These are phyloP conservation scores for Scaptomyza montana DNA, from an alignment of 1,140 invertebrate species.

Conservation along the genomic window DNA sequence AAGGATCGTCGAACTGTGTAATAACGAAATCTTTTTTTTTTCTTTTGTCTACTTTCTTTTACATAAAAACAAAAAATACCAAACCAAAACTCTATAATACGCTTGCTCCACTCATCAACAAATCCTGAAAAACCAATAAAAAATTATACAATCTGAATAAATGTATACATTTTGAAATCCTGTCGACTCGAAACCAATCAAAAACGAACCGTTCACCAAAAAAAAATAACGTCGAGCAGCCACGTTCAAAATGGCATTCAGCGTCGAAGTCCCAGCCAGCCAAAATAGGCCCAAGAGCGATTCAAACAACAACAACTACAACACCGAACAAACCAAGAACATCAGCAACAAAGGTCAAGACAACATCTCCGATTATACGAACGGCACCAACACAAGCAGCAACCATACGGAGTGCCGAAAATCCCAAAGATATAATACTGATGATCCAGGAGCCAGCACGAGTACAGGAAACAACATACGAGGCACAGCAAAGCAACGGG, in stretches of 20 bases:
- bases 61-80: slow-evolving; percentile 65
- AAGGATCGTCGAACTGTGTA: slow-evolving; percentile 76
- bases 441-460: slow-evolving; percentile 82
- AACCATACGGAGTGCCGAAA: slow-evolving; percentile 69
- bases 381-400: slow-evolving; percentile 44
- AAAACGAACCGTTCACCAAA: slow-evolving; percentile 44
- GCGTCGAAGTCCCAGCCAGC: slow-evolving; percentile 70
- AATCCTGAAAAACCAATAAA: slow-evolving; percentile 50
- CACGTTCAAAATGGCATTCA: slow-evolving; percentile 83
- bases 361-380: slow-evolving; percentile 28
- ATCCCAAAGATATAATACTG: slow-evolving; percentile 80
- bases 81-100: slow-evolving; percentile 74
- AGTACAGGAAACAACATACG: slow-evolving; percentile 61
- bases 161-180: slow-evolving; percentile 54
- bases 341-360: slow-evolving; percentile 24
- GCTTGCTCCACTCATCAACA: slow-evolving; percentile 76
- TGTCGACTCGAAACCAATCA: slow-evolving; percentile 59
- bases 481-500: slow-evolving; percentile 18
- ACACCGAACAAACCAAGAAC: slow-evolving; percentile 41
- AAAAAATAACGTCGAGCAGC: slow-evolving; percentile 42
- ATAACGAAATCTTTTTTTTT: slow-evolving; percentile 74
- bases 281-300: slow-evolving; percentile 75
- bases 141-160: slow-evolving; percentile 47
- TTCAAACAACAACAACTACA: slow-evolving; percentile 56
- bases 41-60: slow-evolving; percentile 80